Conservation (phyloP, 2,113 vertebrate genomes). For the Dinomys branickii region DNA sequence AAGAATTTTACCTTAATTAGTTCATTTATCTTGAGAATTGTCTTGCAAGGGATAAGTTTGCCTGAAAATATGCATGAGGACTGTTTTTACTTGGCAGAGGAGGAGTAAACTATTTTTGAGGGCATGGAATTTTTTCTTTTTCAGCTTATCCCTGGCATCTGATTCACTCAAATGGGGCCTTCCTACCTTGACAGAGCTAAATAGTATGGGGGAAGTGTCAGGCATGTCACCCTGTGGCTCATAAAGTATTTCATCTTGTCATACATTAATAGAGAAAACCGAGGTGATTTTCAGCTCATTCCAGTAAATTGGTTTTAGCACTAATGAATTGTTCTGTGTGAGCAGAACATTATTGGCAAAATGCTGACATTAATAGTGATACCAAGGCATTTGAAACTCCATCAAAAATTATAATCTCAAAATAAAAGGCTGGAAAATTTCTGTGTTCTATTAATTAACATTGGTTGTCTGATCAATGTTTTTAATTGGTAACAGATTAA, state of each 20-base stretch:
- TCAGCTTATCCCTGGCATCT: background rate
- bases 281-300: slow-evolving; percentile 34
- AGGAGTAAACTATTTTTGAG: background rate
- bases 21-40: slow-evolving; percentile 38
- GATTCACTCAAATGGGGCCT: background rate
- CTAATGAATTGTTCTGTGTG: slow-evolving; percentile 66
- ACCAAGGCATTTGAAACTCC: slow-evolving; percentile 27
- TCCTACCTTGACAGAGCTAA: slow-evolving; percentile 34
- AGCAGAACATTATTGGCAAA: slow-evolving; percentile 42
- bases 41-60: background rate
- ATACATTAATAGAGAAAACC: slow-evolving; percentile 65
- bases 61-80: background rate
- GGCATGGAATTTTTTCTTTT: background rate
- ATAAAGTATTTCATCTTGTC: slow-evolving; percentile 59
- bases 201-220: background rate
- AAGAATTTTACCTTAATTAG: background rate
- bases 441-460: slow-evolving; percentile 65
- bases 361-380: background rate
- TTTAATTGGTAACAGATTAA: slow-evolving; percentile 68
- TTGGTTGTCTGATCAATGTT: slow-evolving; percentile 21
- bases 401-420: slow-evolving; percentile 67
- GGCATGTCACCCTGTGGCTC: background rate
- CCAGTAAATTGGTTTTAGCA: slow-evolving; percentile 68
- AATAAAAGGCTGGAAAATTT: slow-evolving; percentile 59
- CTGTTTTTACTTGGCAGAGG: background rate